Percentiles rank a stretch among this genome's conserved stretches.
Evolutionary conservation across 2,888 invertebrate species (phyloP).

Genomic region (Apoderus coryli): DNA sequence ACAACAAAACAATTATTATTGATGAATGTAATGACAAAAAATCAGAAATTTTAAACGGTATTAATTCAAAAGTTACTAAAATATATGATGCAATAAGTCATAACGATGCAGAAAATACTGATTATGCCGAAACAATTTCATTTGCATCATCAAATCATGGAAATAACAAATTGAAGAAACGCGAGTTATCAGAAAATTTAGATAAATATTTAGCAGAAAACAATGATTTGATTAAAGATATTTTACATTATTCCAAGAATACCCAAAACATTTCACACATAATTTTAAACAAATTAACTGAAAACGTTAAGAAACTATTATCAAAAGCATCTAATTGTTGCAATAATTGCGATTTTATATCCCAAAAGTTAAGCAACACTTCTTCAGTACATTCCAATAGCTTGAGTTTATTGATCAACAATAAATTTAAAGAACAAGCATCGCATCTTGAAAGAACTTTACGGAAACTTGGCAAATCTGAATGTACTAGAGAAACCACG

Average conservation of each 20-base stretch:
- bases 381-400: constrained; percentile 10
- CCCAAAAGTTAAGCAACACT: constrained; percentile 4
- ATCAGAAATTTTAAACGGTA: constrained; percentile 28
- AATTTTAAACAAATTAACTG: constrained; percentile 14
- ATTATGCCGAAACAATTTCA: constrained; percentile 13
- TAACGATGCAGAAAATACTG: constrained; percentile 20
- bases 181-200: neutral
- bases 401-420: constrained; percentile 12
- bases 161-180: neutral
- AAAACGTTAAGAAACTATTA: constrained; percentile 11
- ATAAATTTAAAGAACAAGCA: constrained; percentile 15
- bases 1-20: constrained; percentile 21
- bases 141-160: no score
- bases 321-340: neutral
- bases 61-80: constrained; percentile 32
- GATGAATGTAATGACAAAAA: constrained; percentile 28
- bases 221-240: no score
- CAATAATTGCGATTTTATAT: neutral
- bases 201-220: constrained; percentile 24
- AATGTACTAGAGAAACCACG: constrained; percentile 2
- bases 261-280: constrained; percentile 25
- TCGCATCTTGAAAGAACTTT: constrained; percentile 13
- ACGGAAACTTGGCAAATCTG: constrained; percentile 8
- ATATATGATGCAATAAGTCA: constrained; percentile 29
- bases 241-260: constrained; percentile 23